These are phyloP conservation scores for Apteryx owenii DNA, from an alignment of 2,113 vertebrate genomes.

Conservation along the genomic window DNA sequence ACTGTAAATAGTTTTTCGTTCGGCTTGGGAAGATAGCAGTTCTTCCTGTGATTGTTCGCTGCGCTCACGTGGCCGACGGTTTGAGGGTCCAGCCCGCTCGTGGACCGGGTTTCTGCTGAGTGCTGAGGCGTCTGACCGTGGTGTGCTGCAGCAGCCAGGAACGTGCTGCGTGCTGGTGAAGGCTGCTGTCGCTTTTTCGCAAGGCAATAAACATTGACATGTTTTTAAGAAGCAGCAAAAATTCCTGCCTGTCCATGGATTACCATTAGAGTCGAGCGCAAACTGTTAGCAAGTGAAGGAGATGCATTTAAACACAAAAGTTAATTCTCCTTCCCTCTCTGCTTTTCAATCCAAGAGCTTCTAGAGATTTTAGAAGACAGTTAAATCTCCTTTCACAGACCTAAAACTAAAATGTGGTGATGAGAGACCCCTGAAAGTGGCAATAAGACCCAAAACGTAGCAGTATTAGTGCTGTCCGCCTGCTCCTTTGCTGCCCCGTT, in stretches of 20 bases:
- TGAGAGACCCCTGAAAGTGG: not conserved
- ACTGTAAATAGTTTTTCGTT: constrained; percentile 21
- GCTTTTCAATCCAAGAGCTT: not conserved
- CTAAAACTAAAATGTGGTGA: not conserved
- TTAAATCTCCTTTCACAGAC: not conserved
- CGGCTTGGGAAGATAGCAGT: constrained; percentile 2
- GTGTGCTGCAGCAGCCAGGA: not conserved
- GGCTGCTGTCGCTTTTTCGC: not conserved
- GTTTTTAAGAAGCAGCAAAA: not conserved
- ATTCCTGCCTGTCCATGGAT: not conserved
- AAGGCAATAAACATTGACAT: not conserved
- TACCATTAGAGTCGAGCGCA: not conserved
- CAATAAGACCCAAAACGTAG: not conserved
- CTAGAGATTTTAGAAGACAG: not conserved
- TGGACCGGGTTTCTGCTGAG: not conserved
- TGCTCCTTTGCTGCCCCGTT: not conserved
- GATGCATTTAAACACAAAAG: not conserved
- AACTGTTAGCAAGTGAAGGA: not conserved
- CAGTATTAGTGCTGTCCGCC: not conserved
- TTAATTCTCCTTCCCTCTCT: not conserved
- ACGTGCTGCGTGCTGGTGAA: not conserved
- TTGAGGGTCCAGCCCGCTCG: not conserved
- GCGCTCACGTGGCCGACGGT: not conserved
- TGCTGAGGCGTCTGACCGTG: not conserved
- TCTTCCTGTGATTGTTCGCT: constrained; percentile 22